These are phyloP conservation scores for Macrosoma leucophasiata DNA, from an alignment of 2,888 invertebrate genomes.

Conservation along the genomic window DNA sequence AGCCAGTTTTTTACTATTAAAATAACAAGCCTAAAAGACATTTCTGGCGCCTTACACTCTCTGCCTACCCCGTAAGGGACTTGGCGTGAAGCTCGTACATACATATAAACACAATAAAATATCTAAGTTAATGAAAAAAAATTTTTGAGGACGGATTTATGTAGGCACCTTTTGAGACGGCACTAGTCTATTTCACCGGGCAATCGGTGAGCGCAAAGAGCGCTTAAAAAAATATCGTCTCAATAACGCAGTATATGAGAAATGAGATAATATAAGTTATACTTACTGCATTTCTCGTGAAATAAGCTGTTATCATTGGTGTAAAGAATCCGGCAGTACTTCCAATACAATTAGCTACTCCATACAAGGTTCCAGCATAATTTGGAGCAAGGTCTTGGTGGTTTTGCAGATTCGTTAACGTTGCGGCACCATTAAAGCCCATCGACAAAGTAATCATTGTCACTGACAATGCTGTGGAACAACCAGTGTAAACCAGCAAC, in stretches of 20 bases:
- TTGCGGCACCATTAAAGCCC: conserved; percentile 80
- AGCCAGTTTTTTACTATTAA: too few relatives aligned
- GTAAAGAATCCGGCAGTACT: conserved; percentile 83
- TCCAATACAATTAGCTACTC: conserved; percentile 85
- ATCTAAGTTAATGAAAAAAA: too few relatives aligned
- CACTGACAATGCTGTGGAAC: conserved; percentile 77
- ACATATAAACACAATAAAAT: too few relatives aligned
- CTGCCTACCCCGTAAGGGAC: too few relatives aligned
- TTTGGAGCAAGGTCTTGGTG: conserved; percentile 86
- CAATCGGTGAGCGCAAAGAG: too few relatives aligned
- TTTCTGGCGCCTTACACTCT: too few relatives aligned
- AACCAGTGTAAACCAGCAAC: conserved; percentile 76
- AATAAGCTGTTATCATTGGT: conserved; percentile 81
- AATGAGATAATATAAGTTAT: conserved; percentile 3
- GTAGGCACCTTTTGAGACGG: too few relatives aligned
- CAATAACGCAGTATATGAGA: neutral
- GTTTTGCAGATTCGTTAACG: conserved; percentile 77
- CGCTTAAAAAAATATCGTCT: conserved; percentile 1
- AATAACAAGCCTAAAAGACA: too few relatives aligned
- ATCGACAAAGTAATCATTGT: conserved; percentile 79
- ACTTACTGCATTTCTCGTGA: conserved; percentile 72
- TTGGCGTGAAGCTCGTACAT: too few relatives aligned
- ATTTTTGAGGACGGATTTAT: too few relatives aligned
- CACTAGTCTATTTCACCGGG: too few relatives aligned
- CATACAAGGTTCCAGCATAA: conserved; percentile 85